Evolutionary conservation across 2,888 invertebrate species (phyloP).

Genomic region (Miltochrista miniata): DNA sequence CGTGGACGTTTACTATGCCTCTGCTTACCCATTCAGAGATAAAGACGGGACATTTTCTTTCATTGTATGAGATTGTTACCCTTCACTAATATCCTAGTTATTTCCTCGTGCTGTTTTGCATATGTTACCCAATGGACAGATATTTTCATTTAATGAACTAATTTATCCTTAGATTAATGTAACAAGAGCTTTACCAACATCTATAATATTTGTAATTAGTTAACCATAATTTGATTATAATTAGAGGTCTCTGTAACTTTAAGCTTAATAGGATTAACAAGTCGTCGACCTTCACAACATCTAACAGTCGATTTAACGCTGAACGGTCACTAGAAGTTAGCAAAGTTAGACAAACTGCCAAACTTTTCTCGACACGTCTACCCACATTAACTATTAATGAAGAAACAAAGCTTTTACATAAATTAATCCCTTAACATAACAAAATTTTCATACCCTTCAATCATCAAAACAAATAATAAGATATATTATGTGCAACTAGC

Average conservation of each 20-base stretch:
- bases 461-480: too few relatives aligned
- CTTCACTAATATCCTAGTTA: too few relatives aligned
- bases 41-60: too few relatives aligned
- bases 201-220: neutral
- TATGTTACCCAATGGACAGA: too few relatives aligned
- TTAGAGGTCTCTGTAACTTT: neutral
- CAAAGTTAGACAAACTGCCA: constrained; percentile 1
- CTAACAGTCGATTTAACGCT: neutral
- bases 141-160: too few relatives aligned
- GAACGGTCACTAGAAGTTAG: neutral
- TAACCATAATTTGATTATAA: neutral
- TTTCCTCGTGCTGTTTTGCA: too few relatives aligned
- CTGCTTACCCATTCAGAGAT: too few relatives aligned
- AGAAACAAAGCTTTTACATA: neutral
- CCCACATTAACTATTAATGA: neutral
- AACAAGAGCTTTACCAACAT: neutral
- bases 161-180: too few relatives aligned
- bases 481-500: too few relatives aligned
- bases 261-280: neutral
- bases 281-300: neutral
- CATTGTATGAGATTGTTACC: too few relatives aligned
- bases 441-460: neutral
- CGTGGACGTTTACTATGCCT: too few relatives aligned
- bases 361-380: constrained; percentile 1
- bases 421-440: neutral